Evolutionary conservation across 2,888 invertebrate species (phyloP).

Genomic region (Hypselothyrea guttata): DNA sequence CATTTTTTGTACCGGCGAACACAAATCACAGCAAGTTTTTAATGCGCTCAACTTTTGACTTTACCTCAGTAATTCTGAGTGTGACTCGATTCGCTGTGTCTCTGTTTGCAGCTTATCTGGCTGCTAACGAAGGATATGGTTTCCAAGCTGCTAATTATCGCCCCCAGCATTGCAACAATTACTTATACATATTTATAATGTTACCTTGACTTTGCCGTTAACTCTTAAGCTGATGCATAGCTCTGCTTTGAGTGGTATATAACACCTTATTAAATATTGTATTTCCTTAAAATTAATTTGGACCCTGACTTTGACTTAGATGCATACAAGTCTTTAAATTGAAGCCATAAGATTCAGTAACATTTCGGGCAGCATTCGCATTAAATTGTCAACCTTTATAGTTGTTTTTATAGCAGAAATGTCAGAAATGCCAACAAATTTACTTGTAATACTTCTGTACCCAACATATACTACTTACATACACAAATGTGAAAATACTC

Average conservation of each 20-base stretch:
- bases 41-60: conserved; percentile 28
- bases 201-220: conserved; percentile 10
- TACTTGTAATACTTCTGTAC: conserved; percentile 32
- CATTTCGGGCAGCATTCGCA: neutral
- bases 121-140: conserved; percentile 10
- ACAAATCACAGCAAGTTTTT: conserved; percentile 31
- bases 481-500: neutral
- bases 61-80: conserved; percentile 2
- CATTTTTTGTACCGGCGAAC: conserved; percentile 22
- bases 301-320: no score
- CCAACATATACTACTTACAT: conserved; percentile 8
- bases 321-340: no score
- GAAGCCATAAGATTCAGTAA: conserved; percentile 11
- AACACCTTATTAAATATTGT: neutral
- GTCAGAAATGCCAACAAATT: conserved; percentile 10
- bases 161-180: conserved; percentile 29
- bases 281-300: neutral
- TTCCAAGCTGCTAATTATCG: conserved; percentile 49
- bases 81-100: neutral
- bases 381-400: conserved; percentile 29
- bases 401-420: conserved; percentile 12
- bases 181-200: conserved; percentile 6
- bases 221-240: conserved; percentile 16
- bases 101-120: conserved; percentile 37
- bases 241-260: no score